A percentile compares a stretch with the other conserved stretches of the same genome.
These are phyloP conservation scores for Melospiza melodia DNA, from an alignment of 2,113 vertebrate genomes.

Conservation along the genomic window DNA sequence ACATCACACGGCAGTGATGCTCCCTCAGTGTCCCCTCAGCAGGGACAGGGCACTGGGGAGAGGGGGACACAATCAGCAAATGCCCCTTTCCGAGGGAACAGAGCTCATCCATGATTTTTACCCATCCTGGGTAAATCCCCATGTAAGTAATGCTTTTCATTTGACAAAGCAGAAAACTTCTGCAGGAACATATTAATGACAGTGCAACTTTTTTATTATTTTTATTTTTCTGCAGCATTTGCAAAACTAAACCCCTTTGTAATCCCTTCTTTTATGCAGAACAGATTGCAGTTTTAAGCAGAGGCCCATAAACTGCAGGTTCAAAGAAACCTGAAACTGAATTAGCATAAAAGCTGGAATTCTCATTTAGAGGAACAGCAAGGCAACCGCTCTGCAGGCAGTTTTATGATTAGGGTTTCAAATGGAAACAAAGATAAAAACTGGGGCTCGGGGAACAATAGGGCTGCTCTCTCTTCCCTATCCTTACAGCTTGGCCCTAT, in stretches of 20 bases:
- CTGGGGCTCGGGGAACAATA: constrained; percentile 37
- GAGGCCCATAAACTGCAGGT: constrained; percentile 76
- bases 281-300: constrained; percentile 80
- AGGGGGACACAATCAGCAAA: not conserved
- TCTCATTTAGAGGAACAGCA: constrained; percentile 77
- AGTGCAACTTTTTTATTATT: constrained; percentile 62
- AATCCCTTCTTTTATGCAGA: constrained; percentile 79
- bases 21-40: not conserved
- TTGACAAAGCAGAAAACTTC: constrained; percentile 64
- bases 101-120: not conserved
- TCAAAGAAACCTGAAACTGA: constrained; percentile 80
- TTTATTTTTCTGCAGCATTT: constrained; percentile 70
- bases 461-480: not conserved
- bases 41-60: not conserved
- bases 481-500: not conserved
- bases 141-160: not conserved
- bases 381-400: constrained; percentile 75
- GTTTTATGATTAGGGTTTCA: constrained; percentile 72
- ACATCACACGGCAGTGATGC: accelerated
- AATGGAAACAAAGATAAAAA: constrained; percentile 73
- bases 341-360: constrained; percentile 84
- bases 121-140: not conserved
- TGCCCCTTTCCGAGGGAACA: not conserved
- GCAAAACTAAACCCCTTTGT: constrained; percentile 74
- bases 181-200: constrained; percentile 52